Base-by-base conservation (phyloP, 2,888 invertebrate species). In the Tiliacea aurago region DNA sequence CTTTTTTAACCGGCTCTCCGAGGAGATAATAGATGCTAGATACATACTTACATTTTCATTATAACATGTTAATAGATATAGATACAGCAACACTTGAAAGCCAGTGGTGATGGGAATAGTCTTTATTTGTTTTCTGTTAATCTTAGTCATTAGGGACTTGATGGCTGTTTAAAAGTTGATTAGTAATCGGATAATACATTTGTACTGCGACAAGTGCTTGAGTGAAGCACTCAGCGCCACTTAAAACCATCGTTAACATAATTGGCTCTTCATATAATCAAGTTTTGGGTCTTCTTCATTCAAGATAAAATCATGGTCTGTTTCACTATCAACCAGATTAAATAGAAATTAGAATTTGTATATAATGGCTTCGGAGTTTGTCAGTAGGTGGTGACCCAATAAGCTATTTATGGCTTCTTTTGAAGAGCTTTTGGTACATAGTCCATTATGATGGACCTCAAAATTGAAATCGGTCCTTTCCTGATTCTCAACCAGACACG, bases 161-260 rank as follows among this genome's bases (percentile, higher is more conserved):
- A 69, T 11, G 37, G 47, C 43, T 59, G 23, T 18, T 37, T 43
- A 37, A 53, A 76, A 23, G 4, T n/a, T 75, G 15, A 45, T 67
- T 13, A 70, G 18, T 41, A 18, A 61, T 47, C 47, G 47, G 78
- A 37, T 45, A 69, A 9, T 62, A 33, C 47, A 73, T 49, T 56
- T 37, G 45, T 53, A 33, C 2, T 45, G 37, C 4, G 45, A 66
- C 69, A 75, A 65, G 73, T 69, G 55, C 41, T 56, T 56, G 23
- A 55, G 28, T 55, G n/a, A 33, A 80, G 11, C 77, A 81, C 81
- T 76, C 33, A 71, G n/a, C 15, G 23, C 45, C 71, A 76, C 76
- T 79, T 67, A 70, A 15, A 37, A 49, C n/a, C 41, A 9, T 7
- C 49, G 41, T 55, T 65, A 68, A 43, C n/a, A 37, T 70, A 62